Base-by-base conservation (phyloP, 2,113 vertebrate genomes). In the Bucco capensis region DNA sequence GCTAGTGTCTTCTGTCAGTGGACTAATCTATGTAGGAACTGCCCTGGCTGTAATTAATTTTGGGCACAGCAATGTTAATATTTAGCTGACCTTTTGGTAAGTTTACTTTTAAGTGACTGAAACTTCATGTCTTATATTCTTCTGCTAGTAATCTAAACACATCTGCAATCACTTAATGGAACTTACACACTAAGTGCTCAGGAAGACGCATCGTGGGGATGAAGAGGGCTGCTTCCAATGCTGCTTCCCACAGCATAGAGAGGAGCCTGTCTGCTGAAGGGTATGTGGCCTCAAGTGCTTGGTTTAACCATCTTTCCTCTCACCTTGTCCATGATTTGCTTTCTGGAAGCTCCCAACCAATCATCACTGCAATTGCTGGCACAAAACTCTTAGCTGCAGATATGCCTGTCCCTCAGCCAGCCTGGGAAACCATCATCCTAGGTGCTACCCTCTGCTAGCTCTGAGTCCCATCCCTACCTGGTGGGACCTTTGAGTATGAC, bases 51-150 rank as follows among this genome's bases (percentile, higher is more conserved):
- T 56, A 82, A 76, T 87, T 93, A 66, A 70, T 90, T 94, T 73
- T 82, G 56, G 64, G 42, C 62, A 88, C 21, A 73, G 46, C 33
- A 66, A 47, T 17, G 13, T 76, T 95, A 76, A 56, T 74, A 78
- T 81, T 86, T 95, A 94, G 76, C 21, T 81, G 79, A 95, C 28
- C 37, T 88, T 93, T 83, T 57, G n/a, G 61, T 83, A 64, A 62
- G 89, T 95, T 94, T 95, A 70, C 61, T 61, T 92, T 58, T n/a
- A 79, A 88, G 69, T 42, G 38, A 89, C 61, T 88, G 73, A 80
- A 83, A 74, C 83, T 91, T 57, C 83, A 80, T 58, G 58, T 35
- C 31, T 89, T 75, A 74, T 74, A 70, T 72, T 86, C 40, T 81
- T 31, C 65, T 75, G 56, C 69, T 72, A 62, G 82, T 56, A 62